A percentile compares a stretch with the other conserved stretches of the same genome.
These are phyloP conservation scores for Anthonomus grandis DNA, from an alignment of 1,140 invertebrate genomes.

Conservation along the genomic window DNA sequence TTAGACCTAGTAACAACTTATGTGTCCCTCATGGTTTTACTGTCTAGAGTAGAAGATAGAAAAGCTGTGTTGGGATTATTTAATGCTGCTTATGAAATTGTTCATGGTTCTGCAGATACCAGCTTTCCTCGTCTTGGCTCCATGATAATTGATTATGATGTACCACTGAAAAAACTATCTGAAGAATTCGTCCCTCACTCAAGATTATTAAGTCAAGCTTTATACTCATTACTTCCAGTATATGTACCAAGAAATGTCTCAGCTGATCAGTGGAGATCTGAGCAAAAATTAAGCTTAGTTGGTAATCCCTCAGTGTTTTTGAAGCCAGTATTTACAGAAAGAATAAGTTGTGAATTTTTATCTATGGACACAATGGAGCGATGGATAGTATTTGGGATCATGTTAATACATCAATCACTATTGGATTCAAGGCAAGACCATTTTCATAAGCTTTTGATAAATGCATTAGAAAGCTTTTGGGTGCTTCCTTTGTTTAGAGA, in stretches of 20 bases:
- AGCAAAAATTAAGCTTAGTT: slow-evolving; percentile 91
- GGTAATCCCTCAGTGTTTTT: slow-evolving; percentile 87
- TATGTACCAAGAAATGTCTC: slow-evolving; percentile 88
- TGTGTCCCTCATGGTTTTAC: slow-evolving; percentile 91
- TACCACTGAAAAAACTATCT: slow-evolving; percentile 90
- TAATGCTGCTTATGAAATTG: slow-evolving; percentile 96
- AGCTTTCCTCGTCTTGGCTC: slow-evolving; percentile 39
- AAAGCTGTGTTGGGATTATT: slow-evolving; percentile 96
- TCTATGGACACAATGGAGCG: slow-evolving; percentile 93
- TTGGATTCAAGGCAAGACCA: slow-evolving; percentile 62
- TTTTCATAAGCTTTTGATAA: slow-evolving; percentile 85
- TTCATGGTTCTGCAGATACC: slow-evolving; percentile 61
- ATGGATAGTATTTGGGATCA: slow-evolving; percentile 95
- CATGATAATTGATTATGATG: slow-evolving; percentile 97
- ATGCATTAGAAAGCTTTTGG: slow-evolving; percentile 89
- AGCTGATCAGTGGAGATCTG: slow-evolving; percentile 90
- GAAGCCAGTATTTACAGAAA: slow-evolving; percentile 92
- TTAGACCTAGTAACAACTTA: slow-evolving; percentile 93
- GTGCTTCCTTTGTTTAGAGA: slow-evolving; percentile 93
- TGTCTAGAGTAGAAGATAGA: slow-evolving; percentile 95
- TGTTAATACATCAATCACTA: slow-evolving; percentile 83
- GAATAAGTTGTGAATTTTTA: slow-evolving; percentile 95
- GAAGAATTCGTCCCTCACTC: slow-evolving; percentile 97
- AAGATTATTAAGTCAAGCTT: slow-evolving; percentile 78
- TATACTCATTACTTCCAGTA: slow-evolving; percentile 83